A percentile compares a stretch with the other conserved stretches of the same genome.
These are phyloP conservation scores for Drosophila antonietae DNA, from an alignment of 2,888 invertebrate species.

Conservation along the genomic window DNA sequence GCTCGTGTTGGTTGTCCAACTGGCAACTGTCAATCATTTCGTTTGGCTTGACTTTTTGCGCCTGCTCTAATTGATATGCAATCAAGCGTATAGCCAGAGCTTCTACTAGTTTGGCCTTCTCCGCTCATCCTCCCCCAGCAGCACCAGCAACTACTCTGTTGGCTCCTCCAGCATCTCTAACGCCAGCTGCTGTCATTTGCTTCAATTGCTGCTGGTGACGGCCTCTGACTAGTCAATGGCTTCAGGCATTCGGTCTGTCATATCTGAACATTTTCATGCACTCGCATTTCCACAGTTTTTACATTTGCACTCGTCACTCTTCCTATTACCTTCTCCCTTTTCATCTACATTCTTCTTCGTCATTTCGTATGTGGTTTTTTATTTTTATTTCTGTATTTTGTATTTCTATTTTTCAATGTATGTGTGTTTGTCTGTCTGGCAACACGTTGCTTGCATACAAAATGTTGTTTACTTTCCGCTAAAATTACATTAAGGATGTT, in stretches of 20 bases:
- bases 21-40: conserved; percentile 79
- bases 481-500: conserved; percentile 82
- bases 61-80: conserved; percentile 78
- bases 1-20: conserved; percentile 60
- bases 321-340: background rate
- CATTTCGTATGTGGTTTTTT: conserved; percentile 8
- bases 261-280: conserved; percentile 50
- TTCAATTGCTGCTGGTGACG: conserved; percentile 66
- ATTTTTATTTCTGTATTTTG: conserved; percentile 6
- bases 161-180: background rate
- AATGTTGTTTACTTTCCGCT: conserved; percentile 79
- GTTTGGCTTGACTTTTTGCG: conserved; percentile 76
- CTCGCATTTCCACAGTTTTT: conserved; percentile 42
- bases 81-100: conserved; percentile 65
- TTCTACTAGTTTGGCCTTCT: conserved; percentile 13
- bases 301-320: conserved; percentile 33
- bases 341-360: background rate
- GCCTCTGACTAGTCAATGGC: conserved; percentile 39
- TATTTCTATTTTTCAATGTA: conserved; percentile 31
- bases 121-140: background rate
- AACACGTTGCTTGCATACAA: conserved; percentile 73
- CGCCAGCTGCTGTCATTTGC: conserved; percentile 41
- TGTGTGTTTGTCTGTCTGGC: conserved; percentile 24
- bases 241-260: conserved; percentile 38
- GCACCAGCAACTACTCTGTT: background rate